Evolutionary conservation across 2,797 vertebrate genomes (phyloP).

Genomic region (Phoeniculus purpureus): DNA sequence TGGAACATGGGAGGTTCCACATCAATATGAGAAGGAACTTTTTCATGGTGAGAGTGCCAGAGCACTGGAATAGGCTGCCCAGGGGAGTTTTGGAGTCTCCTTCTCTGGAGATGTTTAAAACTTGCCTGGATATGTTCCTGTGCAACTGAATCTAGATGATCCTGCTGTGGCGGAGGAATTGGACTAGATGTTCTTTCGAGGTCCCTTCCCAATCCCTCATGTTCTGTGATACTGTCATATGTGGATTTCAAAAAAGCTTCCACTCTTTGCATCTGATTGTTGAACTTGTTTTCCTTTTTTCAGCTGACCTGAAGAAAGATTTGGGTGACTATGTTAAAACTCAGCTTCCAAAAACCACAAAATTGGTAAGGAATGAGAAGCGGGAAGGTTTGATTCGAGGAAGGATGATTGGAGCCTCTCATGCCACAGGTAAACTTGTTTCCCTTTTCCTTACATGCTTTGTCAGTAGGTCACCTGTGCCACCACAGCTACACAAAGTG

Average conservation of each 20-base stretch:
- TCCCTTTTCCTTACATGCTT: not conserved
- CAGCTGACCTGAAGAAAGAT: slow-evolving; percentile 91
- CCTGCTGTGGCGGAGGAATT: no score
- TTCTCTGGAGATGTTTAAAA: no score
- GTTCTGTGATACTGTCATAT: no score
- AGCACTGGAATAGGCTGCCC: no score
- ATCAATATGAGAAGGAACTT: no score
- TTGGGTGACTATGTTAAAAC: slow-evolving; percentile 82
- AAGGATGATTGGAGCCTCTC: slow-evolving; percentile 93
- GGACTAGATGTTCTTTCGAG: no score
- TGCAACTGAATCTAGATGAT: no score
- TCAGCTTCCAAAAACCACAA: slow-evolving; percentile 84
- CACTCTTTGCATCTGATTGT: not conserved
- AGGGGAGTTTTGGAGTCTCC: no score
- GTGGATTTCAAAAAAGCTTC: not conserved
- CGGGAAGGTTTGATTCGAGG: slow-evolving; percentile 95
- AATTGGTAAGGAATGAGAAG: slow-evolving; percentile 87
- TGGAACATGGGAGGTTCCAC: no score
- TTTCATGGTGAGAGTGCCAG: no score
- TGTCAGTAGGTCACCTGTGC: not conserved
- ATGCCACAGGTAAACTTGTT: slow-evolving; percentile 84
- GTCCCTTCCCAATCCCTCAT: no score
- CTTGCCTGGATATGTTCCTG: no score
- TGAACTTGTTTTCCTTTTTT: slow-evolving; percentile 40
- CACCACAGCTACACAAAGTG: not conserved